A percentile compares a stretch with the other conserved stretches of the same genome.
These are phyloP conservation scores for Equus quagga DNA, from an alignment of 2,113 vertebrate genomes.

Conservation along the genomic window DNA sequence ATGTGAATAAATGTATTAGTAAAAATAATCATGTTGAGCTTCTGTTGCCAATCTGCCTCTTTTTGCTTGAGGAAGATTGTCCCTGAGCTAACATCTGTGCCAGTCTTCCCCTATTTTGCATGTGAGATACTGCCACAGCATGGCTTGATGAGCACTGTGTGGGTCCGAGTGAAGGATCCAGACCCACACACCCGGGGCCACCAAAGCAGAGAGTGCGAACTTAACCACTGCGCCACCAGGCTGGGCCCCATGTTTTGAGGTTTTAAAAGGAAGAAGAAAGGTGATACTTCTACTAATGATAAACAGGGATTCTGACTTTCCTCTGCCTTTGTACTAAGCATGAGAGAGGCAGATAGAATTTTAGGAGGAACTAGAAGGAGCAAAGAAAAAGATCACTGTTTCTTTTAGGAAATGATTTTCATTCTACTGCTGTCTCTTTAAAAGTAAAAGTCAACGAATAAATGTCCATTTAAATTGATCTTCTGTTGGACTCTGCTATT, in stretches of 20 bases:
- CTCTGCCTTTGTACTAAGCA: neutral
- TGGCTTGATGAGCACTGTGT: too few relatives aligned
- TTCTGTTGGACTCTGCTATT: slow-evolving; percentile 64
- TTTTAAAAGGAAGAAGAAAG: slow-evolving; percentile 20
- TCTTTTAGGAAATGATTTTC: slow-evolving; percentile 64
- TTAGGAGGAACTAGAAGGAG: slow-evolving; percentile 16
- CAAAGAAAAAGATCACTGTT: slow-evolving; percentile 41
- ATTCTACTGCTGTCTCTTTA: slow-evolving; percentile 70
- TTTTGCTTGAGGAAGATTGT: too few relatives aligned
- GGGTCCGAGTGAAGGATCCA: too few relatives aligned
- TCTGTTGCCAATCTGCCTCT: too few relatives aligned
- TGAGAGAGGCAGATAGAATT: neutral
- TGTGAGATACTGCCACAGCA: too few relatives aligned
- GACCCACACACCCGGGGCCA: too few relatives aligned
- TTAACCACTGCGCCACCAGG: too few relatives aligned
- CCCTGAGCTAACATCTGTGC: too few relatives aligned
- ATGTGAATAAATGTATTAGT: neutral
- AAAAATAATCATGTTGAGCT: neutral
- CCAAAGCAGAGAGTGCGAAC: too few relatives aligned
- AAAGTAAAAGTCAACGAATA: slow-evolving; percentile 76
- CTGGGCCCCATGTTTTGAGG: too few relatives aligned
- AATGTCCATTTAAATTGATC: slow-evolving; percentile 79
- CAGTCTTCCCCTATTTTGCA: too few relatives aligned
- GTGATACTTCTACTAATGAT: neutral
- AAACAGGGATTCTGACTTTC: neutral